These are phyloP conservation scores for Zaprionus ghesquierei DNA, from an alignment of 1,140 invertebrate species.

Conservation along the genomic window DNA sequence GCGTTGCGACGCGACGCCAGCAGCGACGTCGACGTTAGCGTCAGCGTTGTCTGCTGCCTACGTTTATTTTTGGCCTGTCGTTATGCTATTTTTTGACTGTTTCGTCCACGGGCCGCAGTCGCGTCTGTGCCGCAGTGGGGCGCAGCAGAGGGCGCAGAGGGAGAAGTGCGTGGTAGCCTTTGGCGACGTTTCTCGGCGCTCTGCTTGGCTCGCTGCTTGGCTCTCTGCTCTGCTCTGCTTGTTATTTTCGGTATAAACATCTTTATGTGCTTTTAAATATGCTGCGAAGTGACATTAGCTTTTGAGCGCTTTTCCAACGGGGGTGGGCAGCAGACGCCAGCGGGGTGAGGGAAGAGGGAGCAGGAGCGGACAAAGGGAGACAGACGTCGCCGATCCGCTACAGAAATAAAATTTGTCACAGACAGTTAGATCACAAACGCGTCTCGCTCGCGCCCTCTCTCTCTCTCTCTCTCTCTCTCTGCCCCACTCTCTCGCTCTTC, in stretches of 20 bases:
- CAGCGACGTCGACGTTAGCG: conserved; percentile 3
- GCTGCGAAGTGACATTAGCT: conserved; percentile 79
- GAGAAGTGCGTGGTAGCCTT: not conserved
- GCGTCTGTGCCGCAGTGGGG: conserved; percentile 15
- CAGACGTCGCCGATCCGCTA: conserved; percentile 68
- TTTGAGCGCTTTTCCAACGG: conserved; percentile 46
- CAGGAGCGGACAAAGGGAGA: conserved; percentile 1
- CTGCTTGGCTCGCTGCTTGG: conserved; percentile 7
- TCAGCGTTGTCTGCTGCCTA: conserved; percentile 53
- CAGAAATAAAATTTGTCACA: conserved; percentile 80
- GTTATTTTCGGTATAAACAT: conserved; percentile 79
- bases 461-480: not conserved
- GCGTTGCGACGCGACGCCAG: conserved; percentile 10
- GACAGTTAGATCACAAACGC: conserved; percentile 72
- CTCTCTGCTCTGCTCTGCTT: conserved; percentile 22
- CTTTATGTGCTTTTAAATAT: conserved; percentile 81
- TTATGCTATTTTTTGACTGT: conserved; percentile 70
- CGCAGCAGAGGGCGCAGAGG: not conserved
- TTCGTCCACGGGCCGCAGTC: conserved; percentile 45
- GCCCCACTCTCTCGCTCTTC: not conserved
- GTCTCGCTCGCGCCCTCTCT: conserved; percentile 5
- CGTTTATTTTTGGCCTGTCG: conserved; percentile 60
- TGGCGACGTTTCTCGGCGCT: not conserved
- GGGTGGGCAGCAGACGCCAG: not conserved
- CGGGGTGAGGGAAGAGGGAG: not conserved